phyloP scores from a whole-genome alignment of 2,113 vertebrate species.

The Nothocercus julius region DNA sequence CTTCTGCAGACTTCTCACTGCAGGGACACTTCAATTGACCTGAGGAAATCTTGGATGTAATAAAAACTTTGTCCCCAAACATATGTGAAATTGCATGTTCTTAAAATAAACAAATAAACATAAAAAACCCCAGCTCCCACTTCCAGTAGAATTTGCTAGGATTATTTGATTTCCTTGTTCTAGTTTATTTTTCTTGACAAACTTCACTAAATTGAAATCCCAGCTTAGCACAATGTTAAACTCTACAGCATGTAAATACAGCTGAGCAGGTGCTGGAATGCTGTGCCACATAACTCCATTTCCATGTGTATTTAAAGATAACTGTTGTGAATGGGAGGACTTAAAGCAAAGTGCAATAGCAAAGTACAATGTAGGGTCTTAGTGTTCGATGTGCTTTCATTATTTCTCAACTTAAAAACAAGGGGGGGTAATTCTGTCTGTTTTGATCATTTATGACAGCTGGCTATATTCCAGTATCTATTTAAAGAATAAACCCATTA shows the following conservation, averaged over 20 bases:
- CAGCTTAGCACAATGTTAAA: not conserved
- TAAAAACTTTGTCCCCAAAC: not conserved
- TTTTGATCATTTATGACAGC: not conserved
- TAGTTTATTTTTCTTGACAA: not conserved
- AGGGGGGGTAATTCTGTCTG: not conserved
- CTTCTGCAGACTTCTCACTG: not conserved
- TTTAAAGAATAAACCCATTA: not conserved
- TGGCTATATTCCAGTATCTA: not conserved
- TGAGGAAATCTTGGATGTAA: not conserved
- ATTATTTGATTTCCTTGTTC: not conserved
- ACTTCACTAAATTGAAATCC: not conserved
- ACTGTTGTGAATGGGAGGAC: not conserved
- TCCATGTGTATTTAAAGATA: not conserved
- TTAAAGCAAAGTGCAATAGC: not conserved
- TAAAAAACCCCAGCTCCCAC: not conserved
- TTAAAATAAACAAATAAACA: not conserved
- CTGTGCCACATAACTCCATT: not conserved
- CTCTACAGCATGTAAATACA: not conserved
- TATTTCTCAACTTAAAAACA: not conserved
- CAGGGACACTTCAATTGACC: not conserved
- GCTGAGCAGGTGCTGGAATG: not conserved
- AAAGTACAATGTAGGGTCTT: not conserved
- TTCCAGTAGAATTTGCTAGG: not conserved
- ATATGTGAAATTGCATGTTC: not conserved
- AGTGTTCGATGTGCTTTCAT: not conserved